These are phyloP conservation scores for Zaprionus taronus DNA, from an alignment of 1,140 invertebrate genomes.

Conservation along the genomic window DNA sequence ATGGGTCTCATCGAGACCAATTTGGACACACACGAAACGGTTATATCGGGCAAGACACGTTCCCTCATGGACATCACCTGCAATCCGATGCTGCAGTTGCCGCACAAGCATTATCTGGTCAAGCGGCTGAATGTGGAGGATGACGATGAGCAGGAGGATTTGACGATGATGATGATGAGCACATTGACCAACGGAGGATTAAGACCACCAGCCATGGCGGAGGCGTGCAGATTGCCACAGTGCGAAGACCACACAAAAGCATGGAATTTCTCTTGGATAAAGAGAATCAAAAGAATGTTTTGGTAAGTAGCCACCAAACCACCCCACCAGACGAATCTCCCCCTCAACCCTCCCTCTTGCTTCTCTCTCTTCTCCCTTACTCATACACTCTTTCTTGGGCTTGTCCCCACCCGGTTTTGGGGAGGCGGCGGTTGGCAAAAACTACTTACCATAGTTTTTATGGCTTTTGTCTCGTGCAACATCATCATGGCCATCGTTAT, in stretches of 20 bases:
- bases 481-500: slow-evolving; percentile 34
- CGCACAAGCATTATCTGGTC: slow-evolving; percentile 62
- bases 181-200: slow-evolving; percentile 31
- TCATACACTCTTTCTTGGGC: neutral
- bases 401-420: neutral
- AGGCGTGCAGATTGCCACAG: slow-evolving; percentile 61
- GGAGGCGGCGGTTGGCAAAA: slow-evolving; percentile 17
- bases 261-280: slow-evolving; percentile 97
- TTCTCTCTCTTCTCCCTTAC: neutral
- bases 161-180: slow-evolving; percentile 34
- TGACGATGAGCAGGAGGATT: slow-evolving; percentile 36
- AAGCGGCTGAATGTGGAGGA: slow-evolving; percentile 63
- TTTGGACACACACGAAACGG: slow-evolving; percentile 89
- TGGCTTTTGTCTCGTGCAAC: slow-evolving; percentile 58
- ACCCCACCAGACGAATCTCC: neutral
- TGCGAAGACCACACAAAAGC: slow-evolving; percentile 91
- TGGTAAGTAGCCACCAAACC: slow-evolving; percentile 86
- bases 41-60: slow-evolving; percentile 88
- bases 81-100: slow-evolving; percentile 84
- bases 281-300: slow-evolving; percentile 91
- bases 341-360: neutral
- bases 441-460: slow-evolving; percentile 61
- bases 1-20: slow-evolving; percentile 93
- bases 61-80: slow-evolving; percentile 91
- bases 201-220: slow-evolving; percentile 47